phyloP scores from a whole-genome alignment of 1,140 invertebrate species.

The Drosophila melanogaster region DNA sequence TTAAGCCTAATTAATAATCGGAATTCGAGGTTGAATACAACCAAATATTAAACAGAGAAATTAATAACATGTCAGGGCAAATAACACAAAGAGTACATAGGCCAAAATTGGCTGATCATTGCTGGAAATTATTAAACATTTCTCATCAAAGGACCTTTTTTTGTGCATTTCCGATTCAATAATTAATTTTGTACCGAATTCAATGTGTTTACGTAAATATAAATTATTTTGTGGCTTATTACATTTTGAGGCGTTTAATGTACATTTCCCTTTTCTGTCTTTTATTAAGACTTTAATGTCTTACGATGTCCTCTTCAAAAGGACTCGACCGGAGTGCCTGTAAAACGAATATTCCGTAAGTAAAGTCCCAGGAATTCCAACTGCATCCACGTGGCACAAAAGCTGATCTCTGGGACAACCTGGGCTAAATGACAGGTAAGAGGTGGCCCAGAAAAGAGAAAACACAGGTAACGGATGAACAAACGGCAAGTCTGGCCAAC shows the following conservation, averaged over 20 bases:
- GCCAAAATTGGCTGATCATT: not conserved
- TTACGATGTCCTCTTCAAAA: not conserved
- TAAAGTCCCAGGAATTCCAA: slow-evolving; percentile 11
- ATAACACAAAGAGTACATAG: too few relatives aligned
- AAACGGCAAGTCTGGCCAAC: slow-evolving; percentile 16
- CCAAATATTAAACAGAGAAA: not conserved
- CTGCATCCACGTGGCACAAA: slow-evolving; percentile 5
- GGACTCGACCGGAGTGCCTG: not conserved
- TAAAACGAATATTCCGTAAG: slow-evolving; percentile 6
- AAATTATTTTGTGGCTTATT: too few relatives aligned
- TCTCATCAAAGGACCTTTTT: too few relatives aligned
- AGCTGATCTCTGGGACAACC: slow-evolving; percentile 8
- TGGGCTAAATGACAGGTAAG: slow-evolving; percentile 14
- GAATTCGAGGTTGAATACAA: not conserved
- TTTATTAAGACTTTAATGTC: not conserved
- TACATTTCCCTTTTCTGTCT: not conserved
- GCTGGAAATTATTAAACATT: not conserved
- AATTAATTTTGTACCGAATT: too few relatives aligned
- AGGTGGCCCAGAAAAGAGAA: not conserved
- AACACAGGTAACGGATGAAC: slow-evolving; percentile 10
- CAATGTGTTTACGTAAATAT: too few relatives aligned
- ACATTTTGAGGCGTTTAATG: too few relatives aligned
- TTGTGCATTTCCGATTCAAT: too few relatives aligned
- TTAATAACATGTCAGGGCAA: not conserved
- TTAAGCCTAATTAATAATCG: not conserved